Percentiles rank a stretch among this genome's conserved stretches.
Conservation (phyloP, 1,140 invertebrate species). For the Ectropis grisescens region DNA sequence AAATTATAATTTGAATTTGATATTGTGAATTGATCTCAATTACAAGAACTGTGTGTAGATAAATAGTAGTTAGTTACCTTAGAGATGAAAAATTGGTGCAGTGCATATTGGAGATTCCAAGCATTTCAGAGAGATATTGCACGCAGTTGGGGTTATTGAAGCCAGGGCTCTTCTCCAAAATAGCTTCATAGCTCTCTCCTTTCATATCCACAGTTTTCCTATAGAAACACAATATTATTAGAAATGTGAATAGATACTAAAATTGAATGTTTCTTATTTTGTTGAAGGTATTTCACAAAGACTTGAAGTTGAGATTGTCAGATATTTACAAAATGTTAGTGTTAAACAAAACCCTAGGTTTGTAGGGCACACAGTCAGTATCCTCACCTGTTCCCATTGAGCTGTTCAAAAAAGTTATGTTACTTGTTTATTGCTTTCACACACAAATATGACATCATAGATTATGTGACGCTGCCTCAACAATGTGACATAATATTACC, state of each 20-base stretch:
- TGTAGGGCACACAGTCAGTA: slow-evolving; percentile 53
- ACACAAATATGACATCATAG: slow-evolving; percentile 63
- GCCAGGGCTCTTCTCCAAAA: slow-evolving; percentile 86
- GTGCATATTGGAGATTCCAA: slow-evolving; percentile 79
- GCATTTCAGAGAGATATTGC: slow-evolving; percentile 80
- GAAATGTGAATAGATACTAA: slow-evolving; percentile 4
- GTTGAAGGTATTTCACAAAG: slow-evolving; percentile 18
- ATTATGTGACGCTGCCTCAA: slow-evolving; percentile 56
- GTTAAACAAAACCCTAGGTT: slow-evolving; percentile 45
- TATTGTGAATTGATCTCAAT: no score
- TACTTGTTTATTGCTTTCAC: slow-evolving; percentile 62
- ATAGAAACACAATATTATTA: slow-evolving; percentile 54
- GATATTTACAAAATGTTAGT: slow-evolving; percentile 25
- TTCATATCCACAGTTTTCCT: slow-evolving; percentile 85
- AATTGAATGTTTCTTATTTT: slow-evolving; percentile 19
- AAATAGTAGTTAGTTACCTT: no score
- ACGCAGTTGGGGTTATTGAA: slow-evolving; percentile 94
- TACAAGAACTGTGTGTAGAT: no score
- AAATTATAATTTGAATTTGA: no score
- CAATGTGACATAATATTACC: slow-evolving; percentile 62
- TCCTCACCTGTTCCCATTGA: slow-evolving; percentile 66
- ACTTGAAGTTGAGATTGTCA: slow-evolving; percentile 23
- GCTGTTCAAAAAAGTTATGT: slow-evolving; percentile 68
- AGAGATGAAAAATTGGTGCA: slow-evolving; percentile 82
- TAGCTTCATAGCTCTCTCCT: slow-evolving; percentile 85